These are phyloP conservation scores for Athene noctua DNA, from an alignment of 2,113 vertebrate species.

Conservation along the genomic window DNA sequence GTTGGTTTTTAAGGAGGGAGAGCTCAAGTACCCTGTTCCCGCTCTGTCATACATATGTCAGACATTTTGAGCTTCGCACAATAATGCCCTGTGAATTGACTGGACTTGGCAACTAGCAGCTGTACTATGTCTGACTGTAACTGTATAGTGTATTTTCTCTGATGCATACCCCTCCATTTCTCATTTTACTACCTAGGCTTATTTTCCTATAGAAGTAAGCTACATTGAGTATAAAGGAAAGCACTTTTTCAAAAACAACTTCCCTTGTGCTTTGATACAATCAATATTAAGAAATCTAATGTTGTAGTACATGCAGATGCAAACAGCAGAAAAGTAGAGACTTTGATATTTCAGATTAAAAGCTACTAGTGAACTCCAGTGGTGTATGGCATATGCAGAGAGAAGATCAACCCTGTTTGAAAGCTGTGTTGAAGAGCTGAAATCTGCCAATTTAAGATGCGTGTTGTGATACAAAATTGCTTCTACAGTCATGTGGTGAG, in stretches of 20 bases:
- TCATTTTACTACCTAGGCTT: background rate
- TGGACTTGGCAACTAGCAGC: background rate
- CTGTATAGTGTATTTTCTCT: background rate
- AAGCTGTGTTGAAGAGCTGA: background rate
- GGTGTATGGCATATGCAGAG: background rate
- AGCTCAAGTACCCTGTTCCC: background rate
- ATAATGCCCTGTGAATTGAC: background rate
- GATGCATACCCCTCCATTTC: background rate
- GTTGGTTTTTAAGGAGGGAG: slow-evolving; percentile 21
- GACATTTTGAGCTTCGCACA: background rate
- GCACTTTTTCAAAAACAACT: background rate
- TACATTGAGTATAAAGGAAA: background rate
- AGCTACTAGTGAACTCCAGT: background rate
- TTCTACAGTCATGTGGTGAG: background rate
- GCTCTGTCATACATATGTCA: background rate
- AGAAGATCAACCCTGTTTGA: background rate
- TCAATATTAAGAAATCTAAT: background rate
- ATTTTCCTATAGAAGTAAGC: background rate
- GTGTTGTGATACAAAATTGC: background rate
- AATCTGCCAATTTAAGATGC: background rate
- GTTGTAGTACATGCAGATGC: background rate
- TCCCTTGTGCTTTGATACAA: background rate
- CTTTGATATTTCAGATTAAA: background rate
- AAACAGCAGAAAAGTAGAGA: background rate
- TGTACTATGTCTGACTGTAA: background rate